Conservation (phyloP, 2,888 invertebrate species). For the Chrysopilus asiliformis region DNA sequence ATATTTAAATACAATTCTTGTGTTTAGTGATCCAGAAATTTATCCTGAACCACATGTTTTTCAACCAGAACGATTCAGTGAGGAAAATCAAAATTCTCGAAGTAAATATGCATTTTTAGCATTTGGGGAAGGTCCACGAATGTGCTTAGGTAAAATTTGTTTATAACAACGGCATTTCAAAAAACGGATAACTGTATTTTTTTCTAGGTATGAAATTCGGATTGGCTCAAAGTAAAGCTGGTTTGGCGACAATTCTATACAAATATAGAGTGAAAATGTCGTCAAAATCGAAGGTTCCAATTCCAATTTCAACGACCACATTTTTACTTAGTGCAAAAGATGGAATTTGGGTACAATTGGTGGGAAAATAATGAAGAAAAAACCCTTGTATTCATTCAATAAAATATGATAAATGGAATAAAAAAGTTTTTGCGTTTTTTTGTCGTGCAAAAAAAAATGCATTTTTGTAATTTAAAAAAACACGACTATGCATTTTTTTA, state of each 20-base stretch:
- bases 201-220: constrained; percentile 14
- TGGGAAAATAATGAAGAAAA: constrained; percentile 5
- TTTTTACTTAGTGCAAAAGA: constrained; percentile 9
- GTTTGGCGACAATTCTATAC: constrained; percentile 9
- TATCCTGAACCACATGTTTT: constrained; percentile 11
- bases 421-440: background rate
- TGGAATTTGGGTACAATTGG: constrained; percentile 12
- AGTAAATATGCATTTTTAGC: constrained; percentile 9
- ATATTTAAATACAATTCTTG: background rate
- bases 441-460: constrained; percentile 1
- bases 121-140: constrained; percentile 13
- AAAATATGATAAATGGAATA: too few relatives aligned
- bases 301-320: constrained; percentile 7
- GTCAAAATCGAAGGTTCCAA: constrained; percentile 11
- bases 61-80: constrained; percentile 11
- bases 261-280: constrained; percentile 10
- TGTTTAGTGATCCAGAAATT: constrained; percentile 10
- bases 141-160: constrained; percentile 7
- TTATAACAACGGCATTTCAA: background rate
- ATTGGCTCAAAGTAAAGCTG: constrained; percentile 12
- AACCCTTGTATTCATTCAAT: too few relatives aligned
- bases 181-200: background rate
- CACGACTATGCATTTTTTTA: too few relatives aligned
- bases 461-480: too few relatives aligned
- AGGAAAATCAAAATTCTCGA: constrained; percentile 2